These are phyloP conservation scores for Eulemur coronatus DNA, from an alignment of 2,797 vertebrate genomes.

Conservation along the genomic window DNA sequence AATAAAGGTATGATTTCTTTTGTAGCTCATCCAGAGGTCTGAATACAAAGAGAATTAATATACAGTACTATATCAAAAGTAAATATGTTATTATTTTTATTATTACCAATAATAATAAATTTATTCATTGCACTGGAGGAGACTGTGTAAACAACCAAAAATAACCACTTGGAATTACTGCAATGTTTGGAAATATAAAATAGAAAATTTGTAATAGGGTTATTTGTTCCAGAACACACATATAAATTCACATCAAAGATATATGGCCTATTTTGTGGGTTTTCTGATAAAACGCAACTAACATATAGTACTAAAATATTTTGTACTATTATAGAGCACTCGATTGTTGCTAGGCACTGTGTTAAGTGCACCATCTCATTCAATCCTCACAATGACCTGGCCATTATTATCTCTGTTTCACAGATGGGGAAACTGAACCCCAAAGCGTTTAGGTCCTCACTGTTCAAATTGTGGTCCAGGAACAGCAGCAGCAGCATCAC, in stretches of 20 bases:
- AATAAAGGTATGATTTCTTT: slow-evolving; percentile 43
- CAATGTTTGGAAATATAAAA: slow-evolving; percentile 45
- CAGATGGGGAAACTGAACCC: neutral
- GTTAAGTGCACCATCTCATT: neutral
- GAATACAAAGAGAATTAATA: neutral
- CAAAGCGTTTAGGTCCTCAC: neutral
- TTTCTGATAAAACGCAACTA: neutral
- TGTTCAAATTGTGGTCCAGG: neutral
- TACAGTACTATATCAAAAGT: neutral
- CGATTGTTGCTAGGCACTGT: neutral
- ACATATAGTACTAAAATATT: neutral
- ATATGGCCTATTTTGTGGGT: neutral
- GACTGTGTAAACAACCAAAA: slow-evolving; percentile 43
- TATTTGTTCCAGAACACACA: slow-evolving; percentile 38
- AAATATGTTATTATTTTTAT: slow-evolving; percentile 62
- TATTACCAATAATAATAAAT: slow-evolving; percentile 51
- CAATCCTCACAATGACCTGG: neutral
- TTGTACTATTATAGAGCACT: neutral
- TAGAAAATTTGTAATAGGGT: slow-evolving; percentile 37
- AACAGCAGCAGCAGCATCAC: neutral
- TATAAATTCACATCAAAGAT: slow-evolving; percentile 35
- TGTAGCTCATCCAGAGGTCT: slow-evolving; percentile 52
- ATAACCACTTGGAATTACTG: slow-evolving; percentile 44
- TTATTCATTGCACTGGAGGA: slow-evolving; percentile 38
- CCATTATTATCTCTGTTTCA: neutral